Conservation (phyloP, 2,113 vertebrate genomes). For the Passerina amoena region DNA sequence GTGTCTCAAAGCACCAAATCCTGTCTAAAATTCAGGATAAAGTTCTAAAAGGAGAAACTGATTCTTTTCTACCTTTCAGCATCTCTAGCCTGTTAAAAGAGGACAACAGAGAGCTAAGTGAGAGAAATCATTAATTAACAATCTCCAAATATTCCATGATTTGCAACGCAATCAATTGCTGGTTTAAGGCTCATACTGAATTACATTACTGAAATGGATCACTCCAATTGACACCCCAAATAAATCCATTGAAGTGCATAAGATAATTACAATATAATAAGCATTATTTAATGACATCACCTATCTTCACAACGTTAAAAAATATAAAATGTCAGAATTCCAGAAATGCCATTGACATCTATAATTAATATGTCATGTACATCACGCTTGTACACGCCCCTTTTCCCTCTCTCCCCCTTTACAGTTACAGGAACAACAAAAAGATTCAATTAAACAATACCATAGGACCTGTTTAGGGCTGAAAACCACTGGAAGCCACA, state of each 20-base stretch:
- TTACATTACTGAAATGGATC: background rate
- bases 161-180: background rate
- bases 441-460: background rate
- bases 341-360: background rate
- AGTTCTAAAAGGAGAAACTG: background rate
- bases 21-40: background rate
- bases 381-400: accelerated
- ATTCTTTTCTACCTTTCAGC: background rate
- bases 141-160: background rate
- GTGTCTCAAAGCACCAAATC: background rate
- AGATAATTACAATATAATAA: background rate
- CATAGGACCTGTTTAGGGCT: background rate
- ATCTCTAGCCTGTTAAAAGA: background rate
- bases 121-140: background rate
- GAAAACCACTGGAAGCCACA: background rate
- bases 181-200: background rate
- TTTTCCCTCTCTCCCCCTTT: background rate
- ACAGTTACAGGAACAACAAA: background rate
- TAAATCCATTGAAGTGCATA: background rate
- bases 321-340: background rate
- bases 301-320: background rate
- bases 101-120: background rate
- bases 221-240: background rate
- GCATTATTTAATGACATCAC: background rate
- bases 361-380: background rate